Conservation (phyloP, 2,888 invertebrate species). For the Platycheirus albimanus region DNA sequence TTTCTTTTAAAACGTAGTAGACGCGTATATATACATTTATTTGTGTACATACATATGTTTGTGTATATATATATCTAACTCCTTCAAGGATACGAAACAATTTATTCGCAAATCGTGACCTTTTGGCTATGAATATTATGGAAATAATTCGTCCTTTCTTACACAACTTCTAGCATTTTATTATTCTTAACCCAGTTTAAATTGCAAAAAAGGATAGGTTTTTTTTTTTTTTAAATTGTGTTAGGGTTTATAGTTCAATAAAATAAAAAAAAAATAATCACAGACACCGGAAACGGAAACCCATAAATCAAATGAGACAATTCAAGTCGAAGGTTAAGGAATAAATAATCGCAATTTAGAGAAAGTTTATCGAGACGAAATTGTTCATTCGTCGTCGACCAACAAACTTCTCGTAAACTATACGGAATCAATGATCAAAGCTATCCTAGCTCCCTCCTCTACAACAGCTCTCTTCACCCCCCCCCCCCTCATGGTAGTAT, state of each 20-base stretch:
- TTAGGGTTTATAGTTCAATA: constrained; percentile 30
- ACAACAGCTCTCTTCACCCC: too few relatives aligned
- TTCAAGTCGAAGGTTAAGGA: constrained; percentile 72
- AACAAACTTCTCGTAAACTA: constrained; percentile 24
- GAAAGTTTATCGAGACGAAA: not conserved
- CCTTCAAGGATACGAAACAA: constrained; percentile 55
- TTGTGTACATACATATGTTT: too few relatives aligned
- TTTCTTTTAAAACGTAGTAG: constrained; percentile 10
- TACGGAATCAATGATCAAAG: not conserved
- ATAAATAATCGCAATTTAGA: constrained; percentile 52
- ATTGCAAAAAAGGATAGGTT: constrained; percentile 12
- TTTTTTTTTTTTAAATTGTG: too few relatives aligned
- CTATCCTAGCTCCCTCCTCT: constrained; percentile 2
- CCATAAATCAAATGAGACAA: constrained; percentile 63
- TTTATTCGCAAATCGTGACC: constrained; percentile 64
- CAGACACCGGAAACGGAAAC: constrained; percentile 66
- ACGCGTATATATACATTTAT: too few relatives aligned
- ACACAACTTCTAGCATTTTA: not conserved
- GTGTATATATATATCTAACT: not conserved
- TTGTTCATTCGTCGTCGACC: constrained; percentile 10
- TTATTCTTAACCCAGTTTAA: constrained; percentile 40
- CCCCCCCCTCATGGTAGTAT: too few relatives aligned
- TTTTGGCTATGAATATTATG: constrained; percentile 37
- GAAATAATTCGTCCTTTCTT: constrained; percentile 5
- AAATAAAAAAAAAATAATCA: constrained; percentile 46